phyloP scores from a whole-genome alignment of 2,888 invertebrate genomes.

The Protodeltote pygarga region DNA sequence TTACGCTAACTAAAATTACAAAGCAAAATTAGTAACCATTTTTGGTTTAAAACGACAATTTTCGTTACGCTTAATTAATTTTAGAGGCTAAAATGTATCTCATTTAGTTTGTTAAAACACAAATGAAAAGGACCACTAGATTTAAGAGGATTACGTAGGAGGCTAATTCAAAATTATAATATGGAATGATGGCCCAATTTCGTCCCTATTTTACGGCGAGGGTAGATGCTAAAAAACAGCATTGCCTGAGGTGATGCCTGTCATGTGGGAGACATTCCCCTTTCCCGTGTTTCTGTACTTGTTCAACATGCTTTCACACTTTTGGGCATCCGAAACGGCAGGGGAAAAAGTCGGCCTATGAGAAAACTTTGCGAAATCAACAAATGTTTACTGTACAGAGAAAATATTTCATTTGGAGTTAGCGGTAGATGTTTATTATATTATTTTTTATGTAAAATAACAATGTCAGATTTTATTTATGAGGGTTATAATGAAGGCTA shows the following conservation, averaged over 20 bases:
- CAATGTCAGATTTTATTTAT: constrained; percentile 16
- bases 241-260: constrained; percentile 68
- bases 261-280: constrained; percentile 71
- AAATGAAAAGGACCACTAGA: constrained; percentile 16
- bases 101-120: constrained; percentile 22
- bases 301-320: constrained; percentile 81
- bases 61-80: constrained; percentile 26
- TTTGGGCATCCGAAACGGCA: constrained; percentile 62
- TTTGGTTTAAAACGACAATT: constrained; percentile 19
- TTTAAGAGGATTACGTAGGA: constrained; percentile 35
- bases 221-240: constrained; percentile 64
- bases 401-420: constrained; percentile 38
- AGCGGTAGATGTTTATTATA: constrained; percentile 16
- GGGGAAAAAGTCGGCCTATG: constrained; percentile 56
- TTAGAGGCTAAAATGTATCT: constrained; percentile 14
- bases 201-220: constrained; percentile 57
- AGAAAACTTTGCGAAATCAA: constrained; percentile 62
- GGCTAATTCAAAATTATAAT: constrained; percentile 47
- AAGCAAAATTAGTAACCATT: constrained; percentile 17
- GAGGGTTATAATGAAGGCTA: too few species aligned
- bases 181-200: constrained; percentile 65
- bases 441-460: constrained; percentile 17
- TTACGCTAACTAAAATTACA: constrained; percentile 22
- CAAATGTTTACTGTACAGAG: constrained; percentile 52
- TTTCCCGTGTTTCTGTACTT: constrained; percentile 62